Percentiles rank a stretch among this genome's conserved stretches.
Evolutionary conservation across 2,888 invertebrate genomes (phyloP).

Genomic region (Cloeon dipterum): DNA sequence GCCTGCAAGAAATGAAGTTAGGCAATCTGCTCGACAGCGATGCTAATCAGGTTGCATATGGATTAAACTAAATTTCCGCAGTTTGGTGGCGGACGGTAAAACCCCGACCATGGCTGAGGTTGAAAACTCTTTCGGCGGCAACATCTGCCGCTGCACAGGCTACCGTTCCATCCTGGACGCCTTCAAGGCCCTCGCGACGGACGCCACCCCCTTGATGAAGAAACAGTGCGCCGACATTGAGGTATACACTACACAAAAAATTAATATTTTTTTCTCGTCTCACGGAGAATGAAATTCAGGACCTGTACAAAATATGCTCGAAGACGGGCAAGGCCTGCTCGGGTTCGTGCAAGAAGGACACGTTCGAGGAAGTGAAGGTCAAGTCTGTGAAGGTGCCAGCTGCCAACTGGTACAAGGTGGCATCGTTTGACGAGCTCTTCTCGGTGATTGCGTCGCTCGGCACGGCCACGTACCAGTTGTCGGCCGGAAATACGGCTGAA

Average conservation of each 20-base stretch:
- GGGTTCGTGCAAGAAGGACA: neutral
- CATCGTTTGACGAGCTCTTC: neutral
- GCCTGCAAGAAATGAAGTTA: too few relatives aligned
- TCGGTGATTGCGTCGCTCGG: neutral
- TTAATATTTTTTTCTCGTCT: too few relatives aligned
- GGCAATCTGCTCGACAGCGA: too few relatives aligned
- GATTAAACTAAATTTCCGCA: neutral
- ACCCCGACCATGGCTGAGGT: conserved; percentile 15
- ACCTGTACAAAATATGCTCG: neutral
- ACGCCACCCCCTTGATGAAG: conserved; percentile 26
- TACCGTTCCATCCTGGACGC: conserved; percentile 55
- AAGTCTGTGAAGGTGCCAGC: neutral
- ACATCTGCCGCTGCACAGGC: conserved; percentile 53
- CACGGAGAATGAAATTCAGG: too few relatives aligned
- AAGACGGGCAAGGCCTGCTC: neutral
- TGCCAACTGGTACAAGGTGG: neutral
- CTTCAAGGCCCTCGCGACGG: conserved; percentile 46
- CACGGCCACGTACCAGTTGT: neutral
- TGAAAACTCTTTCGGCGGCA: conserved; percentile 32
- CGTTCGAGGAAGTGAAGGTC: too few relatives aligned
- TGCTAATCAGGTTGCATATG: too few relatives aligned
- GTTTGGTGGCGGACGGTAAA: neutral
- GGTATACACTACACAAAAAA: too few relatives aligned
- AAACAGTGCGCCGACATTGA: conserved; percentile 22
- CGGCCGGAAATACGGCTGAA: neutral